Evolutionary conservation across 2,113 vertebrate species (phyloP).

Genomic region (Danio rerio): GRCz12tu NC_133184.1:15663501-15664000

Average conservation of each 20-base stretch:
- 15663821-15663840: neutral
- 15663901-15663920: too few species aligned
- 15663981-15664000: too few species aligned
- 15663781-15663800: neutral
- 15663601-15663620: too few species aligned
- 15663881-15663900: too few species aligned
- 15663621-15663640: neutral
- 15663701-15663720: conserved; percentile 25
- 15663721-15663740: conserved; percentile 29
- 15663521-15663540: conserved; percentile 10
- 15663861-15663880: too few species aligned
- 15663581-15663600: too few species aligned
- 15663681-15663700: conserved; percentile 3
- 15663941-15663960: too few species aligned
- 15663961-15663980: too few species aligned
- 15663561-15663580: too few species aligned
- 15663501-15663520: neutral
- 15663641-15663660: conserved; percentile 14
- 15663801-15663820: conserved; percentile 3
- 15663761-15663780: conserved; percentile 5
- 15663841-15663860: too few species aligned
- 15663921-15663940: too few species aligned
- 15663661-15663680: conserved; percentile 8
- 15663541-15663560: conserved; percentile 12
- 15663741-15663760: conserved; percentile 38